Evolutionary conservation across 2,797 vertebrate genomes (phyloP), one percentile per base, ranked within the genome.

Genomic region (Peromyscus nudipes): DNA sequence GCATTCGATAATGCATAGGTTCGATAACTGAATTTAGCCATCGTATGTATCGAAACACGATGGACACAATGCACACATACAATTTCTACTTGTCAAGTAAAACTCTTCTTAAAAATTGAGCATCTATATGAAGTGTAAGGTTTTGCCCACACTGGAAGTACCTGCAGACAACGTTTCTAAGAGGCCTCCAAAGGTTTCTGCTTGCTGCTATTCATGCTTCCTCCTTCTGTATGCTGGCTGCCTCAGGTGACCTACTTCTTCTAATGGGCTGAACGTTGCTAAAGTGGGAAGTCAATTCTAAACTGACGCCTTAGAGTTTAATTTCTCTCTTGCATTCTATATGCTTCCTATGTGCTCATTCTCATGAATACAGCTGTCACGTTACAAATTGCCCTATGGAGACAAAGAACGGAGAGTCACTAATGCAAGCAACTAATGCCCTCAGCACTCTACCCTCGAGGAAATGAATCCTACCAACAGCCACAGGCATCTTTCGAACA

Each of bases 101-200:
- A 76, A 55, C 84, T 12, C 95, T 86, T 96, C 91, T 92, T 73
- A 83, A 97, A 93, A 52, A 60, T 46, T 77, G 46, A 96, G 37
- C 69, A 95, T 92, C 55, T 37, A n/a, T 16, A 34, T 55, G 57
- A 80, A 94, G 43, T 9, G 11, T 21, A 91, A 92, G 43, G 40
- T 23, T 89, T 76, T 10, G 37, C 12, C 67, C 40, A 46, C 16
- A 82, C 4, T 23, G 76, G 34, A 16, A 93, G 69, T 27, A 25
- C 5, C 10, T 27, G 7, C 12, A 52, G 52, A 13, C 11, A 69
- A 29, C 23, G 21, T 85, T 71, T 93, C 34, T 91, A 34, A 43
- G 46, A 67, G 7, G 3, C 12, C 65, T 60, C 23, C 37, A 43
- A 0, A 40, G 75, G 86, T 25, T 64, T 19, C 34, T 62, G 69